These are phyloP conservation scores for Boulengeromyrus knoepffleri DNA, from an alignment of 2,113 vertebrate genomes.

Conservation along the genomic window DNA sequence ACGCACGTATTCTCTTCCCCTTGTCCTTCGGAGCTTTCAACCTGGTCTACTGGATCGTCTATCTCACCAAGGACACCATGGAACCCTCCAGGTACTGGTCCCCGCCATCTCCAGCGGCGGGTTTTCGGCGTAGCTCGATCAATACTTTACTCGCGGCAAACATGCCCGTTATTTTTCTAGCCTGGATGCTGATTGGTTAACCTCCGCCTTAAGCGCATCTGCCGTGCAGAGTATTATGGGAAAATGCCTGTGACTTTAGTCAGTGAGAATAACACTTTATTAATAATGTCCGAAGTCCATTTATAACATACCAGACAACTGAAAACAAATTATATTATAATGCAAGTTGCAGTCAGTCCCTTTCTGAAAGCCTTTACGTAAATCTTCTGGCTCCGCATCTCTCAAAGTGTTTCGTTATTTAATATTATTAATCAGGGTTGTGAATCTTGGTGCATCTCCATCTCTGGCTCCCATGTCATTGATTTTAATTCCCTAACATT, in stretches of 20 bases:
- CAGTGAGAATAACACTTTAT: background rate
- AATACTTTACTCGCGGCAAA: background rate
- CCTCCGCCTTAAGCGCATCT: background rate
- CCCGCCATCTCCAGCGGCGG: background rate
- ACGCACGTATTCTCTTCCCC: slow-evolving; percentile 90
- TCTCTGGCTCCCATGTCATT: background rate
- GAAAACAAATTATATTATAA: background rate
- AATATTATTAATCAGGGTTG: background rate
- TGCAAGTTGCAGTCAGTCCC: background rate
- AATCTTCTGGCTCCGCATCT: background rate
- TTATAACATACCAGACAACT: background rate
- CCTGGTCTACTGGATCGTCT: slow-evolving; percentile 92
- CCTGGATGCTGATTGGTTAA: background rate
- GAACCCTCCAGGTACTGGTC: slow-evolving; percentile 63
- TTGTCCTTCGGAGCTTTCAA: slow-evolving; percentile 93
- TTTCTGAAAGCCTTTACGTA: background rate
- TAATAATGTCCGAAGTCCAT: background rate
- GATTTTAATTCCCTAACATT: background rate
- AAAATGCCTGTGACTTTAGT: background rate
- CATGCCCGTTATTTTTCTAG: background rate
- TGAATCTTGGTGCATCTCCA: slow-evolving; percentile 40
- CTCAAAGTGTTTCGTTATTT: background rate
- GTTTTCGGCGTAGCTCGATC: background rate
- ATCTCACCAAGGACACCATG: slow-evolving; percentile 95
- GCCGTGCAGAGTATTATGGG: background rate